These are phyloP conservation scores for Umimayanthus chanpuru DNA, from an alignment of 92 coral and sea anemone species.

Conservation along the genomic window DNA sequence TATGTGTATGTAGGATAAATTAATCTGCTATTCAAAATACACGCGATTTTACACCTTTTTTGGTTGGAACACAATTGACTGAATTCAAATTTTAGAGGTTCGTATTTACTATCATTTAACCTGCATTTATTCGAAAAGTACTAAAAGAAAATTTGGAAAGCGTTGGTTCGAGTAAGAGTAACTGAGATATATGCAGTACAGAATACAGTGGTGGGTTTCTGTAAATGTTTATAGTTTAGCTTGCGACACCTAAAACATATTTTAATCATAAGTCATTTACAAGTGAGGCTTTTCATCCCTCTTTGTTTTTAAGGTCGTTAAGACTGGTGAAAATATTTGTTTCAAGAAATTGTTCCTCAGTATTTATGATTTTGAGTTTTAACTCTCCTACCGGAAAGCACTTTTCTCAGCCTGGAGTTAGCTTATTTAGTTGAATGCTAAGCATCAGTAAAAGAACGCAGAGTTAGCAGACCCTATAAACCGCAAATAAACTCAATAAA, in stretches of 20 bases:
- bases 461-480: background rate
- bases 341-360: background rate
- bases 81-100: background rate
- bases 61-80: background rate
- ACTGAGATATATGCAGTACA: background rate
- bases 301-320: background rate
- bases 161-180: background rate
- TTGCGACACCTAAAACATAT: background rate
- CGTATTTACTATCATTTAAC: background rate
- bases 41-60: no score
- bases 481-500: background rate
- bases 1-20: no score
- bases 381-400: background rate
- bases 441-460: no score
- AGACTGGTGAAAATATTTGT: background rate
- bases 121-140: background rate
- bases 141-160: background rate
- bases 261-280: no score
- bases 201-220: background rate
- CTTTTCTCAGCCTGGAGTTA: background rate
- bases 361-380: background rate
- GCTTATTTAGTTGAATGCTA: background rate
- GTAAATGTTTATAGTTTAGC: background rate
- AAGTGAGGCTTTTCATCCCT: no score
- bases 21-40: no score